Evolutionary conservation across 2,888 invertebrate genomes (phyloP), one percentile per base, ranked within the genome.

Genomic region (Watsonalla cultraria): DNA sequence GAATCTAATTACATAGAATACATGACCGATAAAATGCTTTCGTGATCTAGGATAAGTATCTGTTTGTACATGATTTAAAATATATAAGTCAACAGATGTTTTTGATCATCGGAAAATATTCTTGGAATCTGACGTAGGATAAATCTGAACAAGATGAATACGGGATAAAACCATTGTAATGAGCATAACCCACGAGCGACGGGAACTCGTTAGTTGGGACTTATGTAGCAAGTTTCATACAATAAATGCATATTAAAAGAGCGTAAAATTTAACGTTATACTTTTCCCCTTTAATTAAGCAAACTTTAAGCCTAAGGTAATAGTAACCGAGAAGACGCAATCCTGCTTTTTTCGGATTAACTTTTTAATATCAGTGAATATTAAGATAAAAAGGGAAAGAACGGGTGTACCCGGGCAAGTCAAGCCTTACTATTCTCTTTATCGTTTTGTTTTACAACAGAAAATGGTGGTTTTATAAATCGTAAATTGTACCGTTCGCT

Each of bases 401-500:
- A 60, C 64, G 68, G 66, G 65, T 69, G 73, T 54, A 53, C 64
- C 65, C 59, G 59, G 60, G 67, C 59, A 68, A 70, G 72, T 68
- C 60, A 66, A 57, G 70, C 72, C 72, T 72, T 71, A 72, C 70
- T 76, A 74, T 76, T 72, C 71, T 65, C 73, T 78, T 80, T 81
- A 82, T 81, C 78, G 74, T 77, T 81, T 79, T 78, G 76, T 70
- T 74, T 77, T 78, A 80, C 78, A 82, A 78, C 76, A 76, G 74
- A 74, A 69, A 76, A 83, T 72, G 65, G 76, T 62, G 74, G 74
- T 81, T 84, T 82, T 82, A 80, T 78, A 82, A 82, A 84, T 79
- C 78, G 79, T 82, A 80, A 87, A 88, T 87, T 84, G 84, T 84
- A 80, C 82, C 72, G 78, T 75, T 80, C 72, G 72, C 72, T 65